These are phyloP conservation scores for Xylocopa sonorina DNA, from an alignment of 1,140 invertebrate species.

Conservation along the genomic window DNA sequence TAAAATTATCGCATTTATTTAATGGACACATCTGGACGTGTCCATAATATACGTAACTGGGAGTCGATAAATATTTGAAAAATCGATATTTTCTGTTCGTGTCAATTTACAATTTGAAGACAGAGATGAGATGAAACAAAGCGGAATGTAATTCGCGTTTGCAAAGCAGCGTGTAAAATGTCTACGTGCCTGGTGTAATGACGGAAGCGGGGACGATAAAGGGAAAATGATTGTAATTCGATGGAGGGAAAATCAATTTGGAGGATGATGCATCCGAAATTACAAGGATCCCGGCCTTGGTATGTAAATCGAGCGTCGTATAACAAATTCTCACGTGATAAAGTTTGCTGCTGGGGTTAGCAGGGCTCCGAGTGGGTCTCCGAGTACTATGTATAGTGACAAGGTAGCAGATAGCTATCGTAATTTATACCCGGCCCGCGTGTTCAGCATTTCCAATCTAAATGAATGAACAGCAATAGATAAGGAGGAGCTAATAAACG, in stretches of 20 bases:
- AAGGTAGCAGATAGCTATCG: slow-evolving; percentile 44
- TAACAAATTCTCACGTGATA: slow-evolving; percentile 51
- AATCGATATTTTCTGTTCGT: too few species aligned
- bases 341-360: slow-evolving; percentile 38
- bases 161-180: not conserved
- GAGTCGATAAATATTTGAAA: too few species aligned
- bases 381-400: slow-evolving; percentile 36
- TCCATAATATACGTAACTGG: too few species aligned
- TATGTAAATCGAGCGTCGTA: slow-evolving; percentile 24
- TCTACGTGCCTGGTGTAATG: too few species aligned
- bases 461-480: slow-evolving; percentile 53
- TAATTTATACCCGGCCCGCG: slow-evolving; percentile 43
- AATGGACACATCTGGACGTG: too few species aligned
- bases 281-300: not conserved
- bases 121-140: too few species aligned
- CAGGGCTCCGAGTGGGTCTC: slow-evolving; percentile 1
- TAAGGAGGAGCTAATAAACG: slow-evolving; percentile 51
- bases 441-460: slow-evolving; percentile 53
- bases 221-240: not conserved
- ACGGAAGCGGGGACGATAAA: too few species aligned
- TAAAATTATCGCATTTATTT: too few species aligned
- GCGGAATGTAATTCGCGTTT: not conserved
- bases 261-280: not conserved
- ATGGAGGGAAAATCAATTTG: not conserved
- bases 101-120: too few species aligned